Percentiles rank a stretch among this genome's conserved stretches.
These are phyloP conservation scores for Actias luna DNA, from an alignment of 2,888 invertebrate species.

Conservation along the genomic window DNA sequence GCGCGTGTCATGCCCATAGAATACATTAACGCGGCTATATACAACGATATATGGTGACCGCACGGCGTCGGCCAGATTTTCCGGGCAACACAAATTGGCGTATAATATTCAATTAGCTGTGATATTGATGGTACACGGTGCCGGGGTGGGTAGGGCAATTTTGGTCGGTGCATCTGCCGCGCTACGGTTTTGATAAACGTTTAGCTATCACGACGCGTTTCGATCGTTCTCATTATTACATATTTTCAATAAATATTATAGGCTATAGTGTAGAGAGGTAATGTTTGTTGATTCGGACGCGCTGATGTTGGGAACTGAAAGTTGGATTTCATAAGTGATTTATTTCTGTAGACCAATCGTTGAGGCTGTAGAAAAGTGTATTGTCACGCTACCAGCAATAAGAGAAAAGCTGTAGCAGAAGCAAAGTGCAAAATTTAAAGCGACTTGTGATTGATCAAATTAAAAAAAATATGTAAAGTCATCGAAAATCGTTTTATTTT, in stretches of 20 bases:
- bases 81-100: conserved; percentile 76
- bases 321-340: too few species aligned
- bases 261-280: too few species aligned
- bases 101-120: conserved; percentile 80
- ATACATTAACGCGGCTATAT: conserved; percentile 51
- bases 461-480: too few species aligned
- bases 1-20: conserved; percentile 62
- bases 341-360: too few species aligned
- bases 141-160: conserved; percentile 70
- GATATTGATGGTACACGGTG: conserved; percentile 65
- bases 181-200: conserved; percentile 69
- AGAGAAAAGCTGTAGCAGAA: too few species aligned
- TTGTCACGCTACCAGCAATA: too few species aligned
- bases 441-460: too few species aligned
- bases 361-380: too few species aligned
- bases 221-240: background rate
- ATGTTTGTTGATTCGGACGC: too few species aligned
- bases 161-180: conserved; percentile 77
- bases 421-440: too few species aligned
- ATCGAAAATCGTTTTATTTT: too few species aligned
- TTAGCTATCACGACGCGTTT: conserved; percentile 62
- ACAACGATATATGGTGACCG: conserved; percentile 70
- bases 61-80: conserved; percentile 78
- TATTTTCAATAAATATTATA: background rate
- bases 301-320: too few species aligned